These are phyloP conservation scores for Brachionus rotundiformis DNA, from an alignment of 1,140 invertebrate genomes.

Conservation along the genomic window DNA sequence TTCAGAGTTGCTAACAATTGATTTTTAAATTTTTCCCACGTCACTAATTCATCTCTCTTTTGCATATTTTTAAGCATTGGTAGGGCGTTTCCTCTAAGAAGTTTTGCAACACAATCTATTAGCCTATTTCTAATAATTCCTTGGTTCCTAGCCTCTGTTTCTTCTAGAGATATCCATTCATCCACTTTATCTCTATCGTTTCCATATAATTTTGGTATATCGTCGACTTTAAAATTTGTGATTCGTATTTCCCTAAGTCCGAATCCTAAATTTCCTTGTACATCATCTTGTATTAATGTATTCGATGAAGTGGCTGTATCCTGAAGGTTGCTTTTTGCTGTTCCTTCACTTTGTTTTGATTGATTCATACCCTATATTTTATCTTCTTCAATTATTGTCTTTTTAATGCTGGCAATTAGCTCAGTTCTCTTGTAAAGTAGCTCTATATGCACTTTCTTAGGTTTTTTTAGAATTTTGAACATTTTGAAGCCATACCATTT, in stretches of 20 bases:
- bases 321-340: neutral
- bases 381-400: too few relatives aligned
- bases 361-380: too few relatives aligned
- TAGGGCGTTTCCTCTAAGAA: neutral
- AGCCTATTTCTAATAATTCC: neutral
- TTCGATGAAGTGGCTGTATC: neutral
- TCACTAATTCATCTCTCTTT: neutral
- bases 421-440: too few relatives aligned
- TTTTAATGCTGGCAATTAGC: too few relatives aligned
- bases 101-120: neutral
- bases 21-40: neutral
- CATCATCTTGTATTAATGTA: neutral
- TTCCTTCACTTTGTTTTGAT: too few relatives aligned
- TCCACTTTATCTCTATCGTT: neutral
- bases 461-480: too few relatives aligned
- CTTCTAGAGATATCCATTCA: neutral
- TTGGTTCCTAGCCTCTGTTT: neutral
- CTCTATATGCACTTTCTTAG: too few relatives aligned
- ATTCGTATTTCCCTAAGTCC: too few relatives aligned
- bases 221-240: too few relatives aligned
- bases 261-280: neutral
- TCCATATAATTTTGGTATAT: neutral
- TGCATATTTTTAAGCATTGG: neutral
- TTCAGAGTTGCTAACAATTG: neutral
- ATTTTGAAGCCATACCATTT: too few relatives aligned